Base-by-base conservation (phyloP, 2,797 vertebrate genomes). In the Spheniscus humboldti region DNA sequence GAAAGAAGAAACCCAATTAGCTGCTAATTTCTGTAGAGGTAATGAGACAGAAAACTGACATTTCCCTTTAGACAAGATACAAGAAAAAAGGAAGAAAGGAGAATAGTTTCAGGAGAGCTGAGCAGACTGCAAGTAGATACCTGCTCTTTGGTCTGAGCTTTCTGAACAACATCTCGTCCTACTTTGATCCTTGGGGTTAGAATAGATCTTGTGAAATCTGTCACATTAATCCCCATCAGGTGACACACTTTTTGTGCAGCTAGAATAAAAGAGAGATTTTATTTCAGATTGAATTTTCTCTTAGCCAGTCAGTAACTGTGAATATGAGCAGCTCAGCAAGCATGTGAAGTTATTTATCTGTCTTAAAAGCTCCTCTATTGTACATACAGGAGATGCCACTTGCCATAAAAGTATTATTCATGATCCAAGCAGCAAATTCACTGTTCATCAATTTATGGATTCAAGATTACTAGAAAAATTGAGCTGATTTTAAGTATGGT, bases 91-190 rank as follows among this genome's bases (percentile, higher is more conserved):
- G 23, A 28, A 39, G 13, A 57, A 69, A 43, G 10, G 10, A 72
- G 27, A 55, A 23, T 5, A 55, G 30, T 48, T 71, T 53, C 37
- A 83, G 60, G 31, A 74, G 33, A 67, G 59, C n/a, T 33, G 76
- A 59, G 19, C 56, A 74, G 62, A 85, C 11, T 55, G 39, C 27
- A 22, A 18, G 43, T 75, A 63, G 16, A 82, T 97, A 99, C 99
- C 99, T 99, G 99, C 90, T 99, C 99, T 97, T 99, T 99, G 76
- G 99, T 99, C 97, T 99, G 99, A 10, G 99, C 99, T 96, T 99
- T 99, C 98, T 99, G 99, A 31, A 99, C 99, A 77, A 99, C 98
- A 52, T 99, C 99, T 94, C 99, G 97, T 73, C 99, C 99, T 5
- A 99, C 99, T 98, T 99, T 99, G 98, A 99, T 99, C 53, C 99